Base-by-base conservation (phyloP, 1,140 invertebrate genomes). In the Aphidius ervi region DNA sequence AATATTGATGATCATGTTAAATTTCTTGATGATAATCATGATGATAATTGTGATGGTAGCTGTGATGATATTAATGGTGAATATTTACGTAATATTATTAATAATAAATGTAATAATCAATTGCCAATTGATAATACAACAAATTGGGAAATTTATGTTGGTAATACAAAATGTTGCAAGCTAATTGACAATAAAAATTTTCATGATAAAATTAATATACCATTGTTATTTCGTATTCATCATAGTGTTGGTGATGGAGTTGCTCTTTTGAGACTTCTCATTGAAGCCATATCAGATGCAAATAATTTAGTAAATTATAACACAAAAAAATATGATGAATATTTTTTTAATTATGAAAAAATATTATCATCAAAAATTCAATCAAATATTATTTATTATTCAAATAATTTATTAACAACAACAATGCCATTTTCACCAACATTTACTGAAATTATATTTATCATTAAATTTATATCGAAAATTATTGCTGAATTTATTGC, bases 201-300 rank as follows among this genome's bases (percentile, higher is more conserved):
- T 8, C 16, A 37, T 45, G 56, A 10, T 59, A 58, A 67, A 66
- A 59, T 59, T 66, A 56, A 63, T 69, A 65, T 82, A 58, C 80
- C 77, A 5, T 69, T 83, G 46, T 63, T 83, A 56, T 82, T 83
- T 62, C 76, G 81, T 62, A 71, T 83, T 46, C 82, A 84, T 66
- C 82, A 83, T 65, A 73, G 76, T 6, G 61, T 83, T 7, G 82
- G 81, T 2, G 82, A 84, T 64, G 82, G 82, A 0, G 73, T 80
- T 5, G 76, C 81, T 42, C 67, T 84, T 0, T 67, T 83, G 40
- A 74, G 78, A 46, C 69, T 84, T 53, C 67, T 83, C 8, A 70
- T 80, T 61, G 73, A 80, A 62, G 69, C 73, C 3, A 70, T 84
- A 42, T 74, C 75, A 8, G 78, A 82, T 63, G 46, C 45, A 39